Base-by-base conservation (phyloP, 35 echinoderm and acorn worm genomes). In the Apostichopus californicus region DNA sequence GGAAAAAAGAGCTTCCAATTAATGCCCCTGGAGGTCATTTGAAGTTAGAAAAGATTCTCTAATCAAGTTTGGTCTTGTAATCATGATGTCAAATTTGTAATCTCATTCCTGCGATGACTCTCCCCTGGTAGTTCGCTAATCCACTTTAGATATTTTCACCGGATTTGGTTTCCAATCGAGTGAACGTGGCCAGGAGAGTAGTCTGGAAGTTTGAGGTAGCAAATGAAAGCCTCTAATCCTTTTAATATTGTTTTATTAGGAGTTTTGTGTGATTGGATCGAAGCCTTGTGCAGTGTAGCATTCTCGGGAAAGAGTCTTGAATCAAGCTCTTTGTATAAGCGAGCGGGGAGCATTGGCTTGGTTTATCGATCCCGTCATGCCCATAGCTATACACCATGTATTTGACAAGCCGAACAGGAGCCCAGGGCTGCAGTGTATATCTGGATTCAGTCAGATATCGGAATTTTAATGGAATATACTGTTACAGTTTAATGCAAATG, bases 51-150 rank as follows among this genome's bases (percentile, higher is more conserved):
- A 46, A 89, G 61, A 53, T 89, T 68, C 23, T 78, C 73, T 91
- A 91, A 91, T 91, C 89, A 79, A 91, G 89, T 91, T 91, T 61
- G 53, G 89, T 59, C 70, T 79, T 91, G 89, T 91, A 91, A 91
- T 91, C 89, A 91, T 79, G 56, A 77, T 79, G 89, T 91, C 89
- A 91, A 91, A 91, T 91, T 79, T 91, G 89, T 91, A 91, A 91
- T 91, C 89, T 79, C 89, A 91, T 91, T 91, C 89, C 54, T 15
- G 7, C 70, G 56, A 79, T 77, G 53, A 61, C 77, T 79, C 77
- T 79, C 89, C 89, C 89, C 26, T 54, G 61, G 89, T 79, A 91
- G 64, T 79, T 26, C 73, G 56, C 71, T 91, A 91, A 91, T 91
- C 89, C 89, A 91, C 77, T 91, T 91, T 91, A 24, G 89, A 59